Evolutionary conservation across 1,140 invertebrate genomes (phyloP), one percentile per base, ranked within the genome.

Genomic region (Belonocnema kinseyi): DNA sequence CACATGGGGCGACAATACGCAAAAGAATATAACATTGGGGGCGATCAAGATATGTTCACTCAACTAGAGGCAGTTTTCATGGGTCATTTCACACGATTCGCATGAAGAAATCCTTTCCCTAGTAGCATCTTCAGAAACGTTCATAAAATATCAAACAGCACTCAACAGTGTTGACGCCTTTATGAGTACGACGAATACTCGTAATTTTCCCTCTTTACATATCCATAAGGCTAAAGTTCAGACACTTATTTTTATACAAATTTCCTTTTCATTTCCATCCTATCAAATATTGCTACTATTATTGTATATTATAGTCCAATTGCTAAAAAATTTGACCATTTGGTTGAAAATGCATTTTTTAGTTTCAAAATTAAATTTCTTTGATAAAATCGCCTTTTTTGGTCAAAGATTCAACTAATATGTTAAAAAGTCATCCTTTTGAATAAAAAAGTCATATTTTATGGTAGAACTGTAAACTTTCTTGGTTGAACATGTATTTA

Each of bases 191-290:
- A 40, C 61, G 61, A 66, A 66, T 40, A 33, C 26, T 40, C 61
- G 16, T 66, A 66, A 66, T 33, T 66, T 66, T 66, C 61, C 61
- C 61, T 66, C 61, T 66, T 66, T 74, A 66, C 58, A 66, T 66
- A 66, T 33, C 58, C 26, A 66, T 66, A 40, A 66, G 58, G 21
- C 58, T 66, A 66, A 66, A 66, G 14, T 40, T 10, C 13, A 61
- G 61, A 46, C 61, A n/a, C 26, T 66, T 66, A 66, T 66, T 66
- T 66, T 40, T 40, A 66, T 66, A n/a, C 4, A 40, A 33, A 46
- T 19, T 12, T 56, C 0, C 12, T 33, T 46, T 66, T 26, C n/a
- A 16, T 66, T 40, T 8, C 3, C n/a, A 16, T 16, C n/a, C 26
- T 10, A 66, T 40, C 13, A 66, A 40, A 61, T 16, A 61, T 14